Evolutionary conservation across 53 echinoderm and acorn worm genomes (phyloP).

Genomic region (Stichopus horrens): DNA sequence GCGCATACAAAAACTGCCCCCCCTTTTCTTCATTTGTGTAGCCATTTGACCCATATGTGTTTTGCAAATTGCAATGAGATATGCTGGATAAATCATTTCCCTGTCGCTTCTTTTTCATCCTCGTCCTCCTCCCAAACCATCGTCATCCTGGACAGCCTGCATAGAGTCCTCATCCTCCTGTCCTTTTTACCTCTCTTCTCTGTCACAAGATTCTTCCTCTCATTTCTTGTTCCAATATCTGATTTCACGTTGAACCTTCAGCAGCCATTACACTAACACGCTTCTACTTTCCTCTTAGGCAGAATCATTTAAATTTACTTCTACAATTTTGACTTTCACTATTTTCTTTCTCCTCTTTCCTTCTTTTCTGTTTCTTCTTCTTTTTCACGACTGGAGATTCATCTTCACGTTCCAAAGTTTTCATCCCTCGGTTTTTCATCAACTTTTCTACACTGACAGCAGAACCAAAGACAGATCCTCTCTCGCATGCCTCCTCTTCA

Average conservation of each 20-base stretch:
- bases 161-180: background rate
- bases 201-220: background rate
- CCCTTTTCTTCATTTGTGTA: too few species aligned
- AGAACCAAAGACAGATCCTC: background rate
- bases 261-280: background rate
- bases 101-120: conserved; percentile 16
- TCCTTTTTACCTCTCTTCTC: background rate
- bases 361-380: background rate
- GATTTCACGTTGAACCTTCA: background rate
- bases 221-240: background rate
- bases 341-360: conserved; percentile 5
- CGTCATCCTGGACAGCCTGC: background rate
- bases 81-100: background rate
- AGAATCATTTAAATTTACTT: background rate
- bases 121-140: conserved; percentile 14
- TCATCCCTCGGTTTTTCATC: conserved; percentile 14
- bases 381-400: background rate
- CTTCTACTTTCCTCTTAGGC: background rate
- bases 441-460: background rate
- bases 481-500: too few species aligned
- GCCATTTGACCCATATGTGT: too few species aligned
- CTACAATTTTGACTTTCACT: background rate
- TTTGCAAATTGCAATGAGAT: too few species aligned
- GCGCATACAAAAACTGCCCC: too few species aligned
- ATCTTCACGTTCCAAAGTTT: background rate